Base-by-base conservation (phyloP, 2,888 invertebrate species). In the Chelonus formosanus region DNA sequence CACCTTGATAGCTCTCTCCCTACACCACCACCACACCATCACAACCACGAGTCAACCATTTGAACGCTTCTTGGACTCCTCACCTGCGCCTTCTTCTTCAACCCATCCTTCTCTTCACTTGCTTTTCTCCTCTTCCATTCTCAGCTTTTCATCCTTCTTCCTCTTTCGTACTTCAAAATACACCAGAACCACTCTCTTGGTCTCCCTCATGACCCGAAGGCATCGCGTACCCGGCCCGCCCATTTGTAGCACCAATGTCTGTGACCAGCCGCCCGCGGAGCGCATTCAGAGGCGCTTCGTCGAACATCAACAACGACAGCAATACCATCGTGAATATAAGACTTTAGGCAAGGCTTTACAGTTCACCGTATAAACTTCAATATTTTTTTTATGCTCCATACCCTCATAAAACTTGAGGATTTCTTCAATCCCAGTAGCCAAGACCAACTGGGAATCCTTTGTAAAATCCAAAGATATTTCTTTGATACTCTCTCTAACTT, bases 171-270 rank as follows among this genome's bases (percentile, higher is more conserved):
- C 67, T 64, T 61, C 68, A 67, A 66, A 71, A 32, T 73, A 73
- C 74, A 67, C 62, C 71, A 73, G 75, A 79, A 75, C 76, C 74
- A 75, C 74, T 74, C 76, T 76, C 74, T 73, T 76, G 76, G 76
- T 73, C 74, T 76, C 72, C 70, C 10, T 40, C 73, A 76, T 80
- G 80, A 81, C 81, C 79, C 73, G 75, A 79, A 78, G 80, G 81
- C 78, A 80, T 73, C 76, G 72, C 75, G 74, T 76, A 67, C 67
- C 79, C 73, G 79, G 77, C 74, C 81, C 80, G 80, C 80, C 81
- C 79, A 80, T 81, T 81, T 81, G 80, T 81, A 80, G 81, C 80
- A 78, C 80, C 80, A 77, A 76, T 80, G 78, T 81, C 78, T 80
- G 77, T 76, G 76, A 78, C 75, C 76, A 80, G 78, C 80, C 80